Evolutionary conservation across 2,113 vertebrate species (phyloP).

Genomic region (Zapus hudsonius): DNA sequence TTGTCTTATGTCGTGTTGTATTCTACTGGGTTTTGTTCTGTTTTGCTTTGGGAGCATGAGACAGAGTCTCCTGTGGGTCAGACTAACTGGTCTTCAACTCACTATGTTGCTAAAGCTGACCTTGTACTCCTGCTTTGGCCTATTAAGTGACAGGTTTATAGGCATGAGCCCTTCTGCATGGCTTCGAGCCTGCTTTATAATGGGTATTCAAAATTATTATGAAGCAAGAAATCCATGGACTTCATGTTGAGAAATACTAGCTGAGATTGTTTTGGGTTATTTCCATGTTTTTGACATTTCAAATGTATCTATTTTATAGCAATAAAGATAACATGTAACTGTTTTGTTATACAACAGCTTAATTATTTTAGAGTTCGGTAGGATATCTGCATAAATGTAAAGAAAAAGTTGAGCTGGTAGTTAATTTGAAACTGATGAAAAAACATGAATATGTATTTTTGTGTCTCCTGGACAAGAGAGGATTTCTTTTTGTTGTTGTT

Average conservation of each 20-base stretch:
- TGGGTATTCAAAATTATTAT: neutral
- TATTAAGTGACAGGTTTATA: too few species aligned
- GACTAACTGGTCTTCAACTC: too few species aligned
- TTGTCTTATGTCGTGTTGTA: neutral
- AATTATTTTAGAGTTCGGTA: conserved; percentile 41
- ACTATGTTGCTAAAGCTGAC: too few species aligned
- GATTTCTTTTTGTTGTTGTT: too few species aligned
- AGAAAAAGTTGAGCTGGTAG: neutral
- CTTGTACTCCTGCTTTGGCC: too few species aligned
- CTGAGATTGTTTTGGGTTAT: neutral
- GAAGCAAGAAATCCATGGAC: neutral
- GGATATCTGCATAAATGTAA: conserved; percentile 6
- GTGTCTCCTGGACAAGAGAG: neutral
- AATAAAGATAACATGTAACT: conserved; percentile 1
- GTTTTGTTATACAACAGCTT: conserved; percentile 23
- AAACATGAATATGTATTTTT: conserved; percentile 16
- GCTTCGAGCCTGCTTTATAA: neutral
- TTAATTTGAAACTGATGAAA: conserved; percentile 22
- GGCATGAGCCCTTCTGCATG: too few species aligned
- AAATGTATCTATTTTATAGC: conserved; percentile 17
- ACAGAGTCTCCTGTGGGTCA: too few species aligned
- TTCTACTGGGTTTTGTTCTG: too few species aligned
- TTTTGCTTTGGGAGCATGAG: too few species aligned
- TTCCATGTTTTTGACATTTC: neutral
- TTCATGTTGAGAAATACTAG: neutral